Conservation (phyloP, 2,888 invertebrate genomes). For the Aethes cnicana region DNA sequence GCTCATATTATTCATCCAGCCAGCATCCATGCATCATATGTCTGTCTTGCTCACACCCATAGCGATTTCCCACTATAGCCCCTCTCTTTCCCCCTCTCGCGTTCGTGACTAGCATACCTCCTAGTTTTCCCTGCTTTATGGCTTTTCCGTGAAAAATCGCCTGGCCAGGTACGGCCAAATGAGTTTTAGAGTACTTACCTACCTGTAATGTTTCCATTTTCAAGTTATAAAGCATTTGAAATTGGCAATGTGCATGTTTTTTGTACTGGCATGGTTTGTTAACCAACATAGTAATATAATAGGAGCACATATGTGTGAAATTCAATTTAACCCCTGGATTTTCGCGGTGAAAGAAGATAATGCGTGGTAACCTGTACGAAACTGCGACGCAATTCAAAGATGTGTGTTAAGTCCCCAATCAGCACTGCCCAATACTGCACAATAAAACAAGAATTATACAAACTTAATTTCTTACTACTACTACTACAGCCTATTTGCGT, state of each 20-base stretch:
- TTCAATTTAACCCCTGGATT: no score
- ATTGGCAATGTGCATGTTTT: neutral
- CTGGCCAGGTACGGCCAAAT: conserved; percentile 28
- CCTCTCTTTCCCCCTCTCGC: conserved; percentile 18
- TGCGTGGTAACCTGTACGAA: no score
- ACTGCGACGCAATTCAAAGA: no score
- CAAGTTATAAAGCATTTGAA: conserved; percentile 5
- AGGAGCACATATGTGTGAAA: no score
- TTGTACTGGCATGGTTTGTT: no score
- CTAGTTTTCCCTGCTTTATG: conserved; percentile 29
- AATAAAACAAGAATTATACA: no score
- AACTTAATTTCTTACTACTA: no score
- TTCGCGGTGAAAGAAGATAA: no score
- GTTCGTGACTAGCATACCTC: conserved; percentile 32
- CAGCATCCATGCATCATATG: conserved; percentile 23
- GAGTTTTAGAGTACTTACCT: conserved; percentile 24
- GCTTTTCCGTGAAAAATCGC: conserved; percentile 34
- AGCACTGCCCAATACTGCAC: no score
- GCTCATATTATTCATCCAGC: conserved; percentile 14
- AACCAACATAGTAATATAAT: no score
- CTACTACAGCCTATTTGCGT: no score
- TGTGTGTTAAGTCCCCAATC: no score
- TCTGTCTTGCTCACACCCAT: conserved; percentile 3
- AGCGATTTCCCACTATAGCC: neutral
- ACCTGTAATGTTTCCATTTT: conserved; percentile 15